These are phyloP conservation scores for Xenopus petersii DNA, from an alignment of 2,797 vertebrate genomes.

Conservation along the genomic window DNA sequence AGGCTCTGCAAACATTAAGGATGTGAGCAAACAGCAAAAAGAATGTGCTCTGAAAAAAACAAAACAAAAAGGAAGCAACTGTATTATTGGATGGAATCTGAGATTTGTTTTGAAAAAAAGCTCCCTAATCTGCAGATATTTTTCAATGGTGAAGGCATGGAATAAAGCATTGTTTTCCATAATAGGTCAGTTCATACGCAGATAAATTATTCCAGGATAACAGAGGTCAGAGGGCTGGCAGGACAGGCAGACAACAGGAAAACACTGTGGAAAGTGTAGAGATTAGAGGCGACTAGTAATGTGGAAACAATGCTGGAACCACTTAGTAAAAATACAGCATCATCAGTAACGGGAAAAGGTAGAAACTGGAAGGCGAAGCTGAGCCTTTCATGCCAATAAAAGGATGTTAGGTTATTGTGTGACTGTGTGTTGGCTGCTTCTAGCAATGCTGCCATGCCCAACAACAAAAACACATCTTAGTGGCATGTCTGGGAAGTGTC, in stretches of 20 bases:
- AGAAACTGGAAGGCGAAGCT: slow-evolving; percentile 24
- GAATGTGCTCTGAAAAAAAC: too few species aligned
- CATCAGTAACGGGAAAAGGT: slow-evolving; percentile 36
- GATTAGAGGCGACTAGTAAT: slow-evolving; percentile 24
- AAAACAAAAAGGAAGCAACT: too few species aligned
- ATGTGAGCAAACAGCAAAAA: too few species aligned
- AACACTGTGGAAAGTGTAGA: slow-evolving; percentile 25
- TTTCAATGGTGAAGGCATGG: not conserved
- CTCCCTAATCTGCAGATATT: too few species aligned
- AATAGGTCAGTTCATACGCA: slow-evolving; percentile 4
- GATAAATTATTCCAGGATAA: slow-evolving; percentile 16
- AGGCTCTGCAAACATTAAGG: too few species aligned
- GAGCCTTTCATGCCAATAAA: slow-evolving; percentile 23
- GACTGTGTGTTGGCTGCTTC: slow-evolving; percentile 2
- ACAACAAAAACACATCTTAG: not conserved
- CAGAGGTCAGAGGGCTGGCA: slow-evolving; percentile 15
- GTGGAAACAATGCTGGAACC: slow-evolving; percentile 35
- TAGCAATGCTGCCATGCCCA: slow-evolving; percentile 11
- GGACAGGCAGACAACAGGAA: slow-evolving; percentile 36
- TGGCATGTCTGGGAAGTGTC: too few species aligned
- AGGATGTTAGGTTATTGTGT: slow-evolving; percentile 30
- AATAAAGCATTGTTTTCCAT: not conserved
- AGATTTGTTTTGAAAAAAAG: too few species aligned
- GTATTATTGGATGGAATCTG: too few species aligned
- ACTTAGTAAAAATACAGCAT: slow-evolving; percentile 17